phyloP scores from a whole-genome alignment of 2,888 invertebrate genomes.

The Xanthorhoe spadicearia region DNA sequence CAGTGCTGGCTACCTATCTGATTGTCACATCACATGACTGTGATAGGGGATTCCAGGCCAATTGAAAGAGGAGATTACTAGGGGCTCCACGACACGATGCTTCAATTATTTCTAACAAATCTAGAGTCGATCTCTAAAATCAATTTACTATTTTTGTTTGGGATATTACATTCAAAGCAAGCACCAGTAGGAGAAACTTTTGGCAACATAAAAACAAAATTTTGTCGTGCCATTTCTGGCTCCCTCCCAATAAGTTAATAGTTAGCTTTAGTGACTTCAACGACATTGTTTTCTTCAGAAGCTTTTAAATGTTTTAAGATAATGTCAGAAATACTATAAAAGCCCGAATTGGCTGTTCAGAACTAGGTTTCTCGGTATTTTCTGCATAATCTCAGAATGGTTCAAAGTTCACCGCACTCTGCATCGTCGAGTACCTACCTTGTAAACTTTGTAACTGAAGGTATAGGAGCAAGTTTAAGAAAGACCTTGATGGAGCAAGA shows the following conservation, averaged over 20 bases:
- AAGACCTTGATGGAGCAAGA: constrained; percentile 24
- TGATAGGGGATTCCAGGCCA: neutral
- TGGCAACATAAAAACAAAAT: constrained; percentile 19
- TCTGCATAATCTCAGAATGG: constrained; percentile 64
- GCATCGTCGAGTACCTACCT: constrained; percentile 45
- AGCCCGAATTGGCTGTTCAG: constrained; percentile 31
- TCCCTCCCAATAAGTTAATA: constrained; percentile 28
- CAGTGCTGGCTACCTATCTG: constrained; percentile 7
- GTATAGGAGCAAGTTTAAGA: constrained; percentile 20
- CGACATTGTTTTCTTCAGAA: constrained; percentile 68
- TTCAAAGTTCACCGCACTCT: constrained; percentile 54
- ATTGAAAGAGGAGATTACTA: neutral
- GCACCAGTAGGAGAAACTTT: constrained; percentile 2
- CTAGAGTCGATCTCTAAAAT: constrained; percentile 32
- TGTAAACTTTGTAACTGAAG: constrained; percentile 44
- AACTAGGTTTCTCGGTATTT: constrained; percentile 50
- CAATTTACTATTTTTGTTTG: constrained; percentile 5
- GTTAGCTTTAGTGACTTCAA: constrained; percentile 47
- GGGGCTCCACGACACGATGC: constrained; percentile 6
- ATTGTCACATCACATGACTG: constrained; percentile 1
- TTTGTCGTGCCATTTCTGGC: constrained; percentile 38
- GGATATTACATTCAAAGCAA: constrained; percentile 15
- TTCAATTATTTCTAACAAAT: constrained; percentile 46
- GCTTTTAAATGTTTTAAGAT: constrained; percentile 70
- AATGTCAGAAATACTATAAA: constrained; percentile 59